These are phyloP conservation scores for Diorhabda sublineata DNA, from an alignment of 1,140 invertebrate genomes.

Conservation along the genomic window DNA sequence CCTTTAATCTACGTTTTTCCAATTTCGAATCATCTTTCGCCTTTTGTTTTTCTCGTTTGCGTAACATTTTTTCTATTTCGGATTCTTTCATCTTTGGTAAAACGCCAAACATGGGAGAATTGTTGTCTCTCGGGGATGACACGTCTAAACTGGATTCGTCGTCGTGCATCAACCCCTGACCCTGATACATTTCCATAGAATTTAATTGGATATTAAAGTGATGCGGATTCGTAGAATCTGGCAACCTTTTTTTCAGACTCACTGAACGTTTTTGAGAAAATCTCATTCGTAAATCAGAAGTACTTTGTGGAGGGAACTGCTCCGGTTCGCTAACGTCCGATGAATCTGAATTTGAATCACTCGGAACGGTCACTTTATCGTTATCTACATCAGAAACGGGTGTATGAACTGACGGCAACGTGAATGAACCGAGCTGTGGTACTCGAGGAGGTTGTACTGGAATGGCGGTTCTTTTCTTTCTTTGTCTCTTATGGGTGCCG, in stretches of 20 bases:
- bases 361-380: constrained; percentile 45
- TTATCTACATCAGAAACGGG: constrained; percentile 44
- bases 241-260: constrained; percentile 45
- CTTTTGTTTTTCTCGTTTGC: constrained; percentile 69
- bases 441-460: constrained; percentile 82
- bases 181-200: constrained; percentile 42
- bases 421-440: constrained; percentile 59
- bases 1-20: constrained; percentile 69
- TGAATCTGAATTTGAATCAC: constrained; percentile 52
- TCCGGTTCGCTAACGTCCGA: constrained; percentile 53
- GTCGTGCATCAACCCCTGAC: constrained; percentile 53
- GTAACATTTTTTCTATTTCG: constrained; percentile 57
- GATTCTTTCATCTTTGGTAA: constrained; percentile 60
- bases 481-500: constrained; percentile 71
- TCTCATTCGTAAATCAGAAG: constrained; percentile 34
- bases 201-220: constrained; percentile 43
- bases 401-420: constrained; percentile 52
- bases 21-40: constrained; percentile 74
- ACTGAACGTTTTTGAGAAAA: constrained; percentile 45
- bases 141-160: constrained; percentile 66
- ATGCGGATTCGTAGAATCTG: constrained; percentile 43
- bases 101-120: constrained; percentile 64
- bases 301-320: constrained; percentile 33
- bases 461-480: constrained; percentile 72
- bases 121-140: constrained; percentile 63